Conservation (phyloP, 2,113 vertebrate genomes). For the Phocoena sinus region DNA sequence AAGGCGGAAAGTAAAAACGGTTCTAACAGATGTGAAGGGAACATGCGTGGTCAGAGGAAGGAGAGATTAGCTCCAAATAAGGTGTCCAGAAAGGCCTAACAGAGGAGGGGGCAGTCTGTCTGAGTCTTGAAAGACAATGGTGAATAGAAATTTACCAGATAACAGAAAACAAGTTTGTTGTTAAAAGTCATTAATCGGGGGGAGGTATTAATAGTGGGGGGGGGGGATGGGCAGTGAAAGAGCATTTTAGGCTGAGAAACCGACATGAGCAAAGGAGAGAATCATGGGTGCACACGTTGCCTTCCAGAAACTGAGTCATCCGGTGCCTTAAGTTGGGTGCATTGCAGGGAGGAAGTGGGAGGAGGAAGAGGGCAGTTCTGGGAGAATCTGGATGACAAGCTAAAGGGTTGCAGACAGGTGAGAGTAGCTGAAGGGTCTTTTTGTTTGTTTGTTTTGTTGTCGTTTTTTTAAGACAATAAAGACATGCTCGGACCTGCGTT, state of each 20-base stretch:
- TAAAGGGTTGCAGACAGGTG: not conserved
- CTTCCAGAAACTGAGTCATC: conserved; percentile 54
- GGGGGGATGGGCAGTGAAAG: not conserved
- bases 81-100: not conserved
- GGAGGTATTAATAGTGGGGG: not conserved
- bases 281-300: not conserved
- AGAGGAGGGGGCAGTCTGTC: not conserved
- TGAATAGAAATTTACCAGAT: not conserved
- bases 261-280: not conserved
- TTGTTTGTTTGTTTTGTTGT: not conserved
- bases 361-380: not conserved
- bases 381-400: not conserved
- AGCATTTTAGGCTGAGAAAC: conserved; percentile 1
- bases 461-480: not conserved
- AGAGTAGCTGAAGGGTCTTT: not conserved
- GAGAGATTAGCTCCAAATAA: not conserved
- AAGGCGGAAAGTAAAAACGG: not conserved
- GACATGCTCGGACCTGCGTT: not conserved
- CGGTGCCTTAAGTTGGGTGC: not conserved
- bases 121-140: not conserved
- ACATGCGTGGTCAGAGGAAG: not conserved
- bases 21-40: not conserved
- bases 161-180: not conserved
- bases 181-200: not conserved
- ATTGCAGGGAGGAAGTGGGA: not conserved